Conservation (phyloP, 2,113 vertebrate genomes). For the Catharus bicknelli region DNA sequence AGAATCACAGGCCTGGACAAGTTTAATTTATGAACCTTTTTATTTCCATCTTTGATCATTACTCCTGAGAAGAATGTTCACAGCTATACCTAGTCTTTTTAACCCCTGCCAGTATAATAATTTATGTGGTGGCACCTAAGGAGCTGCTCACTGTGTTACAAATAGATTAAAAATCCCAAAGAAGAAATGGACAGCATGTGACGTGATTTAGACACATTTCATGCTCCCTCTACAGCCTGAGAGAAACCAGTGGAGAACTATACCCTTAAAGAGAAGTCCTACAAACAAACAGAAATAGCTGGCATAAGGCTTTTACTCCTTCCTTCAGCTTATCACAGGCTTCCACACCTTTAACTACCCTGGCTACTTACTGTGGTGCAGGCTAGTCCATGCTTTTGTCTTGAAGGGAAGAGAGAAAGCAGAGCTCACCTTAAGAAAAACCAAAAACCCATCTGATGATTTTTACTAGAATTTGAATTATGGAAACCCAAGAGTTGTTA, state of each 20-base stretch:
- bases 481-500: background rate
- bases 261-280: background rate
- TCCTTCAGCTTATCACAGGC: background rate
- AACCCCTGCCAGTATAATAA: background rate
- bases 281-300: background rate
- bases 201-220: background rate
- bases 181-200: background rate
- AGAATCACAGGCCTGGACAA: background rate
- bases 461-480: background rate
- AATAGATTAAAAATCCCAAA: background rate
- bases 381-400: background rate
- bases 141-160: background rate
- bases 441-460: rapidly evolving
- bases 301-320: background rate
- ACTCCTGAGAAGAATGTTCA: background rate
- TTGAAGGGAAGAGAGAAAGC: background rate
- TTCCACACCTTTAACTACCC: background rate
- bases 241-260: background rate
- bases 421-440: background rate
- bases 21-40: background rate
- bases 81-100: background rate
- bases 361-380: background rate
- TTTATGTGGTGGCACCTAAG: background rate
- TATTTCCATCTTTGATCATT: background rate
- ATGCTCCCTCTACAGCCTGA: background rate